Base-by-base conservation (phyloP, 2,888 invertebrate genomes). In the Pollenia labialis region DNA sequence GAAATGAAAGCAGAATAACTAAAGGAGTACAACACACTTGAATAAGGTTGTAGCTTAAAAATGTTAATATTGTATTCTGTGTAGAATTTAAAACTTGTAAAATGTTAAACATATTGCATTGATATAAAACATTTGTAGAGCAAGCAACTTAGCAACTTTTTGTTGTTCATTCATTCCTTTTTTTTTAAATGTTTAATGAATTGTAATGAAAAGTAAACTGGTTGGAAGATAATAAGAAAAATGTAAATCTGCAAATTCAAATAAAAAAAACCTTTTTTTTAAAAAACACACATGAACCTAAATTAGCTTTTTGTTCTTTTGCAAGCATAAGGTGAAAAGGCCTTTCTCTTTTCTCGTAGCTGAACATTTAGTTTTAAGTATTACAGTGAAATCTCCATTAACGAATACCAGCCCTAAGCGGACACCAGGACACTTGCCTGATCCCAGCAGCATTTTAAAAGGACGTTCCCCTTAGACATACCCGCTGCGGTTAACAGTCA, bases 101-200 rank as follows among this genome's bases (percentile, higher is more conserved):
- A 80, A 69, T 62, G 46, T 75, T 54, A 68, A 80, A 85, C 79
- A 80, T 85, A 56, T 75, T 85, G 68, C 74, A 60, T 52, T 80
- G 68, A 68, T 68, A 80, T 60, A 75, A 32, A 76, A 77, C 84
- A 87, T 81, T 87, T 84, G 81, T 87, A 87, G 84, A 84, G 84
- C 77, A 87, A 74, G 68, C 42, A 16, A 64, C 76, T 75, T 66
- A 56, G 32, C n/a, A 71, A 58, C 9, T 3, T 50, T 40, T 42
- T 75, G 8, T 52, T 58, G 50, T 66, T 50, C 14, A 6, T 32
- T 32, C 32, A 32, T 8, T 11, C 8, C 18, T 50, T 54, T 68
- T 40, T 64, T 71, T 66, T 72, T 58, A 23, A 80, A 54, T 74
- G 74, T 75, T 85, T 68, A 85, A 80, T 85, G 79, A 85, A 85